These are phyloP conservation scores for Ptychoptera albimana DNA, from an alignment of 2,888 invertebrate genomes.

Conservation along the genomic window DNA sequence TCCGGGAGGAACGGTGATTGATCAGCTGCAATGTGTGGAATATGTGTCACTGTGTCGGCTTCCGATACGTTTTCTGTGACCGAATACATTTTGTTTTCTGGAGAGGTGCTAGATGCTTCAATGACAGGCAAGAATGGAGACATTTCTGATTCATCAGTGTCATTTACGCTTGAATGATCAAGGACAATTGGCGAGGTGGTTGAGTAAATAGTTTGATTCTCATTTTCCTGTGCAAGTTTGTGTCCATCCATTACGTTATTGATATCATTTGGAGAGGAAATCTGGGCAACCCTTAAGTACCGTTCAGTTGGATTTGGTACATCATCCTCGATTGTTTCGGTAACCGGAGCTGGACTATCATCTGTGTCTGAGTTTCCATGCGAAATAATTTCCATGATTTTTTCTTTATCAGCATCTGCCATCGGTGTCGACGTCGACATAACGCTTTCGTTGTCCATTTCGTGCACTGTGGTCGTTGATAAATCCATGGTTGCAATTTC, in stretches of 20 bases:
- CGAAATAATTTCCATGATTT: not conserved
- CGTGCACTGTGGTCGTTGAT: too few relatives aligned
- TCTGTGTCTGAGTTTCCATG: not conserved
- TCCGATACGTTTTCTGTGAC: conserved; percentile 8
- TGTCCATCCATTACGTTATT: conserved; percentile 11
- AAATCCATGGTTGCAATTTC: not conserved
- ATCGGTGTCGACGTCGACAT: too few relatives aligned
- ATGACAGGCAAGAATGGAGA: conserved; percentile 8
- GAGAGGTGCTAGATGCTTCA: conserved; percentile 3
- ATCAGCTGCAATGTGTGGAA: conserved; percentile 1
- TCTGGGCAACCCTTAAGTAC: conserved; percentile 11
- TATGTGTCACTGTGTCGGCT: not conserved
- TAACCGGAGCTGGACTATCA: conserved; percentile 12
- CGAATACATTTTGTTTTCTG: conserved; percentile 4
- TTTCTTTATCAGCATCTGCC: not conserved
- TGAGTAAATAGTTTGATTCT: conserved; percentile 10
- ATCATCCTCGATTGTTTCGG: conserved; percentile 12
- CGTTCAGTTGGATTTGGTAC: conserved; percentile 13
- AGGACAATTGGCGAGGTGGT: conserved; percentile 10
- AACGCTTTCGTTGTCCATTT: too few relatives aligned
- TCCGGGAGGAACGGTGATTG: conserved; percentile 44
- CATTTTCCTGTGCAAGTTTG: conserved; percentile 4
- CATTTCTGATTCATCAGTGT: conserved; percentile 2
- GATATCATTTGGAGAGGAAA: conserved; percentile 5
- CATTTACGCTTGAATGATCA: not conserved